These are phyloP conservation scores for Rotaria sp. DNA, from an alignment of 2,888 invertebrate genomes.

Conservation along the genomic window DNA sequence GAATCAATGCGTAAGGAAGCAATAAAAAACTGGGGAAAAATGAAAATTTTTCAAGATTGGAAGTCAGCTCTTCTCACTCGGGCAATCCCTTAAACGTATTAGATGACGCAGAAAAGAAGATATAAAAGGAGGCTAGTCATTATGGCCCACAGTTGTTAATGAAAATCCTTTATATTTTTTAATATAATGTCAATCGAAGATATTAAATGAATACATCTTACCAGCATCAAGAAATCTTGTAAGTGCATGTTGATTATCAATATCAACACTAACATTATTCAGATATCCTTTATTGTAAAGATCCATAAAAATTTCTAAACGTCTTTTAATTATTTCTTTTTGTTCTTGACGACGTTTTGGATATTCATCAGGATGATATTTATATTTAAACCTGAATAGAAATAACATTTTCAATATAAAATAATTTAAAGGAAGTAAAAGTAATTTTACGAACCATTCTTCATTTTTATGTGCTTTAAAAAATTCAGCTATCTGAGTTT, in stretches of 20 bases:
- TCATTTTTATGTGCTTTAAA: constrained; percentile 98
- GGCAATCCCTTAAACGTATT: no score
- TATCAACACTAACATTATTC: constrained; percentile 73
- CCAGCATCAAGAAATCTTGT: constrained; percentile 79
- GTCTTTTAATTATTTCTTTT: constrained; percentile 65
- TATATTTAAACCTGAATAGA: constrained; percentile 81
- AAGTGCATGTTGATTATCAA: constrained; percentile 68
- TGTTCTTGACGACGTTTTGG: constrained; percentile 81
- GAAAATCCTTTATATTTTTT: no score
- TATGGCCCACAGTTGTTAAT: no score
- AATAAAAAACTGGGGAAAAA: no score
- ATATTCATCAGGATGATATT: constrained; percentile 95
- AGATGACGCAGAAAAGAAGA: no score
- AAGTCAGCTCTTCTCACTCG: no score
- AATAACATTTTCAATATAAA: neutral
- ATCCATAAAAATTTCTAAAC: constrained; percentile 79
- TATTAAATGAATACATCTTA: constrained; percentile 42
- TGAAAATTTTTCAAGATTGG: no score
- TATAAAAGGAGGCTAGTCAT: no score
- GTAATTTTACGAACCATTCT: constrained; percentile 72
- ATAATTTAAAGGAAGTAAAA: neutral
- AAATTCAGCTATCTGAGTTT: constrained; percentile 93
- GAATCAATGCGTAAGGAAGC: no score
- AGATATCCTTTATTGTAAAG: constrained; percentile 66
- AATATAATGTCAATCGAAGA: no score